phyloP scores from a whole-genome alignment of 2,888 invertebrate genomes.

The Aporophyla lueneburgensis region DNA sequence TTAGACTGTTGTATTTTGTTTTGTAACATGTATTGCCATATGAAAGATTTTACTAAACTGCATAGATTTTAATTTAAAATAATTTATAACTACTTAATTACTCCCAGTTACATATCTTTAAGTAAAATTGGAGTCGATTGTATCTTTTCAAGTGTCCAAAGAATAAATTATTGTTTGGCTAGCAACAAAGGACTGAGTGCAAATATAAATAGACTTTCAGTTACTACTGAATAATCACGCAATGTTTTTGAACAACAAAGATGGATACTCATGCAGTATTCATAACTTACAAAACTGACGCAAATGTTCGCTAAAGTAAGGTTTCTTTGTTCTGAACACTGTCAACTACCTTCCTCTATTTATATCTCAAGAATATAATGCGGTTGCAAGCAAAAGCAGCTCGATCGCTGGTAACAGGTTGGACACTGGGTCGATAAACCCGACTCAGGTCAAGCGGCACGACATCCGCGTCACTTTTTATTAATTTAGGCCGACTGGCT shows the following conservation, averaged over 20 bases:
- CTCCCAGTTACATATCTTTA: too few relatives aligned
- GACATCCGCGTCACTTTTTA: constrained; percentile 55
- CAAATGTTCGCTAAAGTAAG: not conserved
- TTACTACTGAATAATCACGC: not conserved
- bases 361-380: constrained; percentile 47
- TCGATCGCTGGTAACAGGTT: constrained; percentile 55
- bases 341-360: constrained; percentile 22
- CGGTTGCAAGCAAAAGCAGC: constrained; percentile 50
- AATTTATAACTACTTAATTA: not conserved
- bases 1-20: not conserved
- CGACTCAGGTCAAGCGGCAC: constrained; percentile 65
- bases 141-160: not conserved
- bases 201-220: not conserved
- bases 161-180: not conserved
- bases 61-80: not conserved
- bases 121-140: not conserved
- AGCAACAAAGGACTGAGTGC: not conserved
- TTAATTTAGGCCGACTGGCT: constrained; percentile 53
- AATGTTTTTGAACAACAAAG: not conserved
- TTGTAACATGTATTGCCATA: not conserved
- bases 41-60: not conserved
- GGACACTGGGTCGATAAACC: constrained; percentile 73
- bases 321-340: constrained; percentile 20
- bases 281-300: constrained; percentile 15
- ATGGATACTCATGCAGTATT: not conserved